phyloP scores from a whole-genome alignment of 1,140 invertebrate species.

The Lepidurus packardi region DNA sequence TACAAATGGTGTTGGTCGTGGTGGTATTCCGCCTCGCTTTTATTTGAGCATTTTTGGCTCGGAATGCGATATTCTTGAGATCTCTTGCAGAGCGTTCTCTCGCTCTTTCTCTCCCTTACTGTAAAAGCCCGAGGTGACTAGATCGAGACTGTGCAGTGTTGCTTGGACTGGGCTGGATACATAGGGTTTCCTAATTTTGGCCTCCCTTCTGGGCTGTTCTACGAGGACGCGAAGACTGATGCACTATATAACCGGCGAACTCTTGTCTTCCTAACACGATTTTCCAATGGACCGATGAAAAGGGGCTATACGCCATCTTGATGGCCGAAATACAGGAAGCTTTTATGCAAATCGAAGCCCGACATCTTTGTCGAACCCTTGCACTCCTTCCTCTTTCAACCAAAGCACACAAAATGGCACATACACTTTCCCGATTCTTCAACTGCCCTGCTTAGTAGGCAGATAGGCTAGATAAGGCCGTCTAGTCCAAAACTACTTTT shows the following conservation, averaged over 20 bases:
- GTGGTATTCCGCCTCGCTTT: background rate
- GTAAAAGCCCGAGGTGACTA: background rate
- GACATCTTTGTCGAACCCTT: background rate
- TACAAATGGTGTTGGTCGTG: background rate
- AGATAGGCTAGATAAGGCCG: too few relatives aligned
- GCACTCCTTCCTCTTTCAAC: background rate
- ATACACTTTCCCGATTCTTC: background rate
- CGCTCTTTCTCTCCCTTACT: background rate
- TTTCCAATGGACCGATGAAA: slow-evolving; percentile 7
- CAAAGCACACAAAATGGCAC: background rate
- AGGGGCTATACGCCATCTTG: background rate
- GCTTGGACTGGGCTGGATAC: background rate
- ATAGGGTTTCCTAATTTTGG: slow-evolving; percentile 4
- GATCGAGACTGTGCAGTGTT: slow-evolving; percentile 11
- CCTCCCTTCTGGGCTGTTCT: background rate
- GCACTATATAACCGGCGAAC: background rate
- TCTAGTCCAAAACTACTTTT: too few relatives aligned
- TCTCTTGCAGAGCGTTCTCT: background rate
- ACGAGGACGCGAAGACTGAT: background rate
- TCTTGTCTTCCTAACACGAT: background rate
- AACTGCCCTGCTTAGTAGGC: too few relatives aligned
- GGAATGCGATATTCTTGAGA: slow-evolving; percentile 17
- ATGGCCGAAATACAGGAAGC: background rate
- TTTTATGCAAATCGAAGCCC: background rate
- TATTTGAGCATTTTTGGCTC: background rate